A percentile compares a stretch with the other conserved stretches of the same genome.
Evolutionary conservation across 2,797 vertebrate genomes (phyloP).

Genomic region (Dendrocincla fuliginosa): DNA sequence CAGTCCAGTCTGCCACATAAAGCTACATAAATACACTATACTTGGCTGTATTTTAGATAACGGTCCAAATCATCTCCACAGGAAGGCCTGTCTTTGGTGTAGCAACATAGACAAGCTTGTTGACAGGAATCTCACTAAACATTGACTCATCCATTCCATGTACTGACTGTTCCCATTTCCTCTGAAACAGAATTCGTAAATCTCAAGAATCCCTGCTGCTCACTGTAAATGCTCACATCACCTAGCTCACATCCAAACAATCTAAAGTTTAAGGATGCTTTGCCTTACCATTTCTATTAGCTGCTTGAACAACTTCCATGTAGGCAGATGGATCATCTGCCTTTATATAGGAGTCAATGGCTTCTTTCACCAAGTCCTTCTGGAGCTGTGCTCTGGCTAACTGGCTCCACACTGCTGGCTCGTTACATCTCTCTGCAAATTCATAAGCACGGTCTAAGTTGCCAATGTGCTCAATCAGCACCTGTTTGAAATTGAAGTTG

Average conservation of each 20-base stretch:
- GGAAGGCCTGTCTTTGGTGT: neutral
- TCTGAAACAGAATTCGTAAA: neutral
- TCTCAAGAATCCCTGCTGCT: neutral
- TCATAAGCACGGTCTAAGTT: constrained; percentile 80
- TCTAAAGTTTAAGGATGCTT: neutral
- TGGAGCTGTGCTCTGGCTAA: constrained; percentile 87
- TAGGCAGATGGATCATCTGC: constrained; percentile 87
- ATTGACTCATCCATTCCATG: neutral
- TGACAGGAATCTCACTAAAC: neutral
- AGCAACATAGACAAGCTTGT: neutral
- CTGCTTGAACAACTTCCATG: constrained; percentile 88
- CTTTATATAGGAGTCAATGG: constrained; percentile 90
- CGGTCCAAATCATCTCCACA: neutral
- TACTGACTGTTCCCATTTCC: neutral
- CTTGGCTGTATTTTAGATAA: neutral
- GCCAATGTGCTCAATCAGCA: constrained; percentile 87
- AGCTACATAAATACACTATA: neutral
- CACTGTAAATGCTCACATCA: neutral
- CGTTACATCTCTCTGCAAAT: constrained; percentile 83
- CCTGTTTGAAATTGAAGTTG: constrained; percentile 72
- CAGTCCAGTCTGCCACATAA: neutral
- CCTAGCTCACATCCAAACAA: neutral
- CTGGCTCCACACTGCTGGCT: constrained; percentile 90
- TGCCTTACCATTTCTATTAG: constrained; percentile 84
- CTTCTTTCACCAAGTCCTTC: constrained; percentile 90